Evolutionary conservation across 2,797 vertebrate species (phyloP), one percentile per base, ranked within the genome.

Genomic region (Echeneis naucrates): DNA sequence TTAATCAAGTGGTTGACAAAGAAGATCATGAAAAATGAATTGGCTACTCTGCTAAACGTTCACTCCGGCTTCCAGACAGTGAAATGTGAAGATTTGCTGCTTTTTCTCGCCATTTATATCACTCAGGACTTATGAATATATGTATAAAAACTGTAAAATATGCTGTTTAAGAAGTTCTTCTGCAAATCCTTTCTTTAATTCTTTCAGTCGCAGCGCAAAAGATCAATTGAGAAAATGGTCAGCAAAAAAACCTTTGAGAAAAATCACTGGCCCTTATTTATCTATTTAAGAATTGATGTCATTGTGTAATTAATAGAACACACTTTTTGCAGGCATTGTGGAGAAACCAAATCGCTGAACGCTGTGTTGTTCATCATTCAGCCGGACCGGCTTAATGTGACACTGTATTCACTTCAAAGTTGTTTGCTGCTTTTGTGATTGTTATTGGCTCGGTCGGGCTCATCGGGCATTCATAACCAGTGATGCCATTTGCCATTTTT

Each of bases 401-500:
- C 0, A 19, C 70, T 9, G 44, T 2, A 30, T 73, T 74, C 51
- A 75, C 4, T 54, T 65, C 38, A 65, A 65, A 75, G 67, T 45
- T 38, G 26, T 68, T 63, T 57, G 30, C 23, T 38, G 10, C 32
- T 77, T 40, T 54, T 27, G 26, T 66, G 35, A 5, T 37, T 4
- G 52, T 68, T 72, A 47, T 80, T 86, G 82, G 67, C 61, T 85
- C 56, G 1, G 66, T 86, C 76, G 23, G 56, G 27, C 71, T 89
- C 82, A 92, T 91, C 84, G 56, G 56, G 72, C 79, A 83, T 80
- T 87, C 81, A 80, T n/a, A 66, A 81, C 75, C 74, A 63, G 59
- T 60, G 71, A 77, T 63, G 74, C 53, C 59, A 89, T 90, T 89
- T 88, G 81, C 80, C 72, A 63, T 88, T 89, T 89, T 92, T 90